Percentiles rank a stretch among this genome's conserved stretches.
These are phyloP conservation scores for Pipistrellus pipistrellus DNA, from an alignment of 2,797 vertebrate genomes.

Conservation along the genomic window DNA sequence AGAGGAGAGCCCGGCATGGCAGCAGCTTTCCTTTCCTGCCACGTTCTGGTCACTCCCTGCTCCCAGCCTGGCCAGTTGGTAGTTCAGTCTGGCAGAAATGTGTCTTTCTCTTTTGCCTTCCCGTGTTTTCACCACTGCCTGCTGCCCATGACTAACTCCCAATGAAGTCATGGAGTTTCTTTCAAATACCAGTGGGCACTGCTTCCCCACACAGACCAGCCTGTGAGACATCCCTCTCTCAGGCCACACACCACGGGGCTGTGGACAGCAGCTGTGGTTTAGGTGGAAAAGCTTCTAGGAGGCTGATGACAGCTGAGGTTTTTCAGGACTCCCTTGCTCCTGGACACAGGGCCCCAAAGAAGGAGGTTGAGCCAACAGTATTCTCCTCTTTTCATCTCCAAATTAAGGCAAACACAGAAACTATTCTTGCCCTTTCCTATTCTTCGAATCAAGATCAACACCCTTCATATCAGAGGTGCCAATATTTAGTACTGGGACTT, in stretches of 20 bases:
- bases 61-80: not conserved
- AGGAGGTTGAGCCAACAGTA: not conserved
- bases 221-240: not conserved
- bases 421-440: not conserved
- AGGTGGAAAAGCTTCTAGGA: not conserved
- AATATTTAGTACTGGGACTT: not conserved
- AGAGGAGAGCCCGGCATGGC: not conserved
- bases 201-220: not conserved
- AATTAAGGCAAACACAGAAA: not conserved
- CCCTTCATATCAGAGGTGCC: not conserved
- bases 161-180: constrained; percentile 35
- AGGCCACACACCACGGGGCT: not conserved
- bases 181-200: not conserved
- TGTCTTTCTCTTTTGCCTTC: not conserved
- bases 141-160: not conserved
- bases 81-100: not conserved
- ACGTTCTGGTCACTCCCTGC: not conserved
- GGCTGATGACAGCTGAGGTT: constrained; percentile 8
- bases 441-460: constrained; percentile 1
- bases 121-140: not conserved
- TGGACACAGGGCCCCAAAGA: not conserved
- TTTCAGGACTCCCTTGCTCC: constrained; percentile 9
- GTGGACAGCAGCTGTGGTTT: not conserved
- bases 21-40: not conserved
- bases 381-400: not conserved